These are phyloP conservation scores for Dipodomys stephensi DNA, from an alignment of 2,113 vertebrate species.

Conservation along the genomic window DNA sequence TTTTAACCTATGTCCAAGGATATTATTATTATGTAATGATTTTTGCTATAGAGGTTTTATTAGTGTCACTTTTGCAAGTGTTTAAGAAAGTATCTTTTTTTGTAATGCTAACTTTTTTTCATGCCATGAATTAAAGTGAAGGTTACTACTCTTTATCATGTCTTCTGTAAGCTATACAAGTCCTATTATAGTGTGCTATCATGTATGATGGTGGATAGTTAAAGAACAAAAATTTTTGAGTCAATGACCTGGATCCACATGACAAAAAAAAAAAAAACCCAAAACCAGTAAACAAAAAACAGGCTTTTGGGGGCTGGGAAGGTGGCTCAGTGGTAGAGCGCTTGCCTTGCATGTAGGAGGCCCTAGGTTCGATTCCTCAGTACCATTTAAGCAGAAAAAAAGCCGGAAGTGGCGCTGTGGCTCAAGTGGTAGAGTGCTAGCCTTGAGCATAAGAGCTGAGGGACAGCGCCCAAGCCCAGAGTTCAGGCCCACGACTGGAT, in stretches of 20 bases:
- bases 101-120: background rate
- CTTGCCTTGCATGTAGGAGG: too few relatives aligned
- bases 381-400: too few relatives aligned
- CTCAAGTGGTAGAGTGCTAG: too few relatives aligned
- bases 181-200: slow-evolving; percentile 14
- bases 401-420: too few relatives aligned
- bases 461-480: too few relatives aligned
- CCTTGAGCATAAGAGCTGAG: too few relatives aligned
- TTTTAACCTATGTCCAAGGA: slow-evolving; percentile 8
- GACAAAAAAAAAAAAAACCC: background rate
- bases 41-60: slow-evolving; percentile 3
- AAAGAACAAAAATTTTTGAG: background rate
- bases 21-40: background rate
- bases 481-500: too few relatives aligned
- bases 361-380: too few relatives aligned
- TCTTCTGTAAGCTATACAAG: background rate
- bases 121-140: background rate
- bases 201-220: background rate
- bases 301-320: too few relatives aligned
- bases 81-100: background rate
- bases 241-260: background rate
- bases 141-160: background rate
- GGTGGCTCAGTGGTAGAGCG: too few relatives aligned
- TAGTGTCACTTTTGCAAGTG: background rate
- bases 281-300: too few relatives aligned